Evolutionary conservation across 1,140 invertebrate genomes (phyloP).

Genomic region (Gryon sp.): DNA sequence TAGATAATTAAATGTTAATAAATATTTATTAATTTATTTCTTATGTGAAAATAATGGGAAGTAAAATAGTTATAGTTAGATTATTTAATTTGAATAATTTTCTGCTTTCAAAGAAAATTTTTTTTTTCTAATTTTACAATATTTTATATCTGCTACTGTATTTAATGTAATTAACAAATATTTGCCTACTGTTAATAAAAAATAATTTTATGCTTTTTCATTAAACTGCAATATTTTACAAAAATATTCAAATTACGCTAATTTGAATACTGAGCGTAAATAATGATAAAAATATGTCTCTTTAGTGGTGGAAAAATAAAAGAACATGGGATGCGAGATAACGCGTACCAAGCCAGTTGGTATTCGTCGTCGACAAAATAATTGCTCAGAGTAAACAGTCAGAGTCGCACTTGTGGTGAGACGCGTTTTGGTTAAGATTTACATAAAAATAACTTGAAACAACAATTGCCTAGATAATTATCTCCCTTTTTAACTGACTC

Average conservation of each 20-base stretch:
- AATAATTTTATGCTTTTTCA: too few relatives aligned
- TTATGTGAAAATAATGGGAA: not conserved
- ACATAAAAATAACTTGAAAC: constrained; percentile 77
- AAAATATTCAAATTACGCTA: not conserved
- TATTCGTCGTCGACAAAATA: constrained; percentile 71
- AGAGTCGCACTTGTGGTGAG: constrained; percentile 60
- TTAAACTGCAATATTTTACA: too few relatives aligned
- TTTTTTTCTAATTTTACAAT: too few relatives aligned
- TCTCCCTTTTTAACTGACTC: constrained; percentile 63
- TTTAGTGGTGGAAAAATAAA: not conserved
- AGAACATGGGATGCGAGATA: constrained; percentile 62
- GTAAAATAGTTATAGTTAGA: too few relatives aligned
- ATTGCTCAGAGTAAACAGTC: constrained; percentile 76
- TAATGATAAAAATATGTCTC: constrained; percentile 2
- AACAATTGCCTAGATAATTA: constrained; percentile 77
- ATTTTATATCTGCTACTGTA: too few relatives aligned
- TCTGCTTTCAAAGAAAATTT: too few relatives aligned
- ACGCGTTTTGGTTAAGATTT: constrained; percentile 75
- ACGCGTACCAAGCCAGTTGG: constrained; percentile 59
- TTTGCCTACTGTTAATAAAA: too few relatives aligned
- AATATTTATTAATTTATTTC: too few relatives aligned
- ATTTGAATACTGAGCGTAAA: not conserved
- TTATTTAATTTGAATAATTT: too few relatives aligned
- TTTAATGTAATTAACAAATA: too few relatives aligned
- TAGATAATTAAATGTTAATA: too few relatives aligned